A percentile compares a stretch with the other conserved stretches of the same genome.
phyloP scores from a whole-genome alignment of 2,113 vertebrate genomes.

The Phyllostomus discolor region DNA sequence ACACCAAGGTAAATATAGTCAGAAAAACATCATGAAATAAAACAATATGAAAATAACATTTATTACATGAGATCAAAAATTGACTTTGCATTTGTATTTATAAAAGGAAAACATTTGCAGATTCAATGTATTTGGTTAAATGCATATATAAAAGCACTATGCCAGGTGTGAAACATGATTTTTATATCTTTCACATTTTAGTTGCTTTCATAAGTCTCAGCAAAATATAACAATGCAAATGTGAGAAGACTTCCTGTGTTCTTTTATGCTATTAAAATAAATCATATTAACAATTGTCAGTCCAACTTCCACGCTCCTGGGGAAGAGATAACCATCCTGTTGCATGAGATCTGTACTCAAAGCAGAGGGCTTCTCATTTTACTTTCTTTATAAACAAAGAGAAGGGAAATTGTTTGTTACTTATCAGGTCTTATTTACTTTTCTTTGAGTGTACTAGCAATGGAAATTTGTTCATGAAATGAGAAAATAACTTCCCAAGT shows the following conservation, averaged over 20 bases:
- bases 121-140: neutral
- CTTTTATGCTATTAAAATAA: constrained; percentile 66
- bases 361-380: constrained; percentile 43
- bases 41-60: neutral
- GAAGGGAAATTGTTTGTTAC: constrained; percentile 58
- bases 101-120: neutral
- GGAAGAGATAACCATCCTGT: constrained; percentile 55
- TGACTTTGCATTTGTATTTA: constrained; percentile 26
- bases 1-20: neutral
- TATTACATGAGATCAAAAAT: neutral
- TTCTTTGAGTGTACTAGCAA: neutral
- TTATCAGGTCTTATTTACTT: constrained; percentile 43
- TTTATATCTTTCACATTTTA: constrained; percentile 14
- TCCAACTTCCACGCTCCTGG: constrained; percentile 33
- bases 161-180: neutral
- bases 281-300: constrained; percentile 56
- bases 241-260: constrained; percentile 66
- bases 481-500: constrained; percentile 57
- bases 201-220: constrained; percentile 49
- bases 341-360: constrained; percentile 56
- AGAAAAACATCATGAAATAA: neutral
- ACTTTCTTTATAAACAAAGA: constrained; percentile 35
- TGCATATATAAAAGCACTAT: neutral
- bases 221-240: constrained; percentile 59
- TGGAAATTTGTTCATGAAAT: neutral